These are phyloP conservation scores for Gasterosteus nipponicus DNA, from an alignment of 2,113 vertebrate genomes.

Conservation along the genomic window DNA sequence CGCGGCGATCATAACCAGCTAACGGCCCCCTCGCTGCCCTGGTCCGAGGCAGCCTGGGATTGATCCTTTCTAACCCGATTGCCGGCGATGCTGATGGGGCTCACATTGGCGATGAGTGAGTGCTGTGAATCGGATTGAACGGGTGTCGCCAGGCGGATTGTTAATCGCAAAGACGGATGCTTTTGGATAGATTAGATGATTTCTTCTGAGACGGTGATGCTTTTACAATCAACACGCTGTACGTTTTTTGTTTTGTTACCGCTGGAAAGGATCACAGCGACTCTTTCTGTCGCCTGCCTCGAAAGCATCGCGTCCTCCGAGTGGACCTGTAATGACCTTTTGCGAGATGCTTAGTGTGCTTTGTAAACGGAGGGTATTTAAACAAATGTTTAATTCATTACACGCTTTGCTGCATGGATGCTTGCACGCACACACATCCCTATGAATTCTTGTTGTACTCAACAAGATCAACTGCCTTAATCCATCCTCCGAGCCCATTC, in stretches of 20 bases:
- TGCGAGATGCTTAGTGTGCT: too few relatives aligned
- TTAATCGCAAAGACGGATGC: slow-evolving; percentile 21
- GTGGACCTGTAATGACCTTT: background rate
- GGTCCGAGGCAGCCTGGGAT: slow-evolving; percentile 35
- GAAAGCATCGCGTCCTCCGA: background rate
- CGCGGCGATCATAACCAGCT: slow-evolving; percentile 66
- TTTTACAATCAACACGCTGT: background rate
- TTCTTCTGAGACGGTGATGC: background rate
- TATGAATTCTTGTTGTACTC: background rate
- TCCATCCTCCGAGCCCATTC: background rate
- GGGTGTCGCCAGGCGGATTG: slow-evolving; percentile 9
- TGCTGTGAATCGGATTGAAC: slow-evolving; percentile 31
- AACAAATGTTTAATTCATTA: background rate
- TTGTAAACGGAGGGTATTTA: background rate
- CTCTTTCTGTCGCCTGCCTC: too few relatives aligned
- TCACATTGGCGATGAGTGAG: slow-evolving; percentile 50
- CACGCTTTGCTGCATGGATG: background rate
- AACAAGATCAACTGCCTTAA: background rate
- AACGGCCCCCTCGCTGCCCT: slow-evolving; percentile 53
- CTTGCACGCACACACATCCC: background rate
- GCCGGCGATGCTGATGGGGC: slow-evolving; percentile 46
- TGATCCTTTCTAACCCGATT: slow-evolving; percentile 66
- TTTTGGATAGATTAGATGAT: background rate
- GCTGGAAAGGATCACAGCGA: too few relatives aligned
- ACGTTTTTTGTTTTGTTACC: too few relatives aligned